Evolutionary conservation across 2,797 vertebrate genomes (phyloP).

Genomic region (Alauda arvensis): DNA sequence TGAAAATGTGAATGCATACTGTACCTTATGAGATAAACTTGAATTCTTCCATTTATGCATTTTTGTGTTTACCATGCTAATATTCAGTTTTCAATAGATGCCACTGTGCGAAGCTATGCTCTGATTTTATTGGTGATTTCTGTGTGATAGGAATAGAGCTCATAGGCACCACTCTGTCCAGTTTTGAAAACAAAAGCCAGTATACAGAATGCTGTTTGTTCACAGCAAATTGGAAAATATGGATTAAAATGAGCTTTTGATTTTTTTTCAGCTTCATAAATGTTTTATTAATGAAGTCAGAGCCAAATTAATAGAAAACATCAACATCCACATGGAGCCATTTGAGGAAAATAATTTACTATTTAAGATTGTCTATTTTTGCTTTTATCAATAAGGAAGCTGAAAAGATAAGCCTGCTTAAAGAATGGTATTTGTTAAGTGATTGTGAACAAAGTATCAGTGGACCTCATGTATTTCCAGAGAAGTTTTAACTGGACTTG

Average conservation of each 20-base stretch:
- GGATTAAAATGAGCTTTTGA: neutral
- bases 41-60: slow-evolving; percentile 34
- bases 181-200: slow-evolving; percentile 28
- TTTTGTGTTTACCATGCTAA: slow-evolving; percentile 24
- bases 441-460: slow-evolving; percentile 54
- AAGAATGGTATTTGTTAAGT: slow-evolving; percentile 47
- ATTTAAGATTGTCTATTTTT: slow-evolving; percentile 45
- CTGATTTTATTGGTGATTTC: slow-evolving; percentile 6
- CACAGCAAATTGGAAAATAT: slow-evolving; percentile 9
- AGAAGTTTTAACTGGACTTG: slow-evolving; percentile 54
- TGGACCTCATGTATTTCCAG: slow-evolving; percentile 49
- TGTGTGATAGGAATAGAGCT: slow-evolving; percentile 17
- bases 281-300: neutral
- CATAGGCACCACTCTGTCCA: slow-evolving; percentile 22
- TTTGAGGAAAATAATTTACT: slow-evolving; percentile 25
- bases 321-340: neutral
- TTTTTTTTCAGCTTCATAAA: slow-evolving; percentile 33
- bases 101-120: slow-evolving; percentile 14
- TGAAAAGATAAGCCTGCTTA: slow-evolving; percentile 31
- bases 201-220: slow-evolving; percentile 11
- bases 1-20: slow-evolving; percentile 51
- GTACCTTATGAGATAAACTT: slow-evolving; percentile 43
- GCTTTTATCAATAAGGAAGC: slow-evolving; percentile 42
- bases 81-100: slow-evolving; percentile 14
- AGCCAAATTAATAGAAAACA: slow-evolving; percentile 11